Evolutionary conservation across 2,113 vertebrate species (phyloP).

Genomic region (Campylorhamphus procurvoides): DNA sequence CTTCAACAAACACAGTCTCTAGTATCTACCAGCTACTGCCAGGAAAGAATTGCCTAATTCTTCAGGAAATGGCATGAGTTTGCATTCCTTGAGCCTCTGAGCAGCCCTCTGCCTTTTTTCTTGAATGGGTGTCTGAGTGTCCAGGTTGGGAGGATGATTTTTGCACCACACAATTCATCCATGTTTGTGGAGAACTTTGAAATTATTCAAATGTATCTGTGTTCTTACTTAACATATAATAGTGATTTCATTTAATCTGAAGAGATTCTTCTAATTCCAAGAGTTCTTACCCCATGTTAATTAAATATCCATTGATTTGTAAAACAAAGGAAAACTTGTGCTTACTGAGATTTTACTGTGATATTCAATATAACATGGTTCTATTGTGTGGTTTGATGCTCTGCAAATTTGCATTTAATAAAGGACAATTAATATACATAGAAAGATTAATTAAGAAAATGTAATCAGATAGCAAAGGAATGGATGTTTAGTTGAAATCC

Average conservation of each 20-base stretch:
- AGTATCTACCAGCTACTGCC: background rate
- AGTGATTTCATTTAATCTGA: constrained; percentile 26
- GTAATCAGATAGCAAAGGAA: background rate
- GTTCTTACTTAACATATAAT: background rate
- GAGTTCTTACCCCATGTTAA: background rate
- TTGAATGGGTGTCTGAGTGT: background rate
- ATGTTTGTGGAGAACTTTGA: background rate
- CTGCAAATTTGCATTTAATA: constrained; percentile 36
- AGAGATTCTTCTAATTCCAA: background rate
- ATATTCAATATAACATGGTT: background rate
- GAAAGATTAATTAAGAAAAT: constrained; percentile 24
- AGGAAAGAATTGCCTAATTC: background rate
- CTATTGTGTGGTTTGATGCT: background rate
- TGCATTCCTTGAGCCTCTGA: background rate
- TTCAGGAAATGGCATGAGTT: background rate
- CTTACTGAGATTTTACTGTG: constrained; percentile 25
- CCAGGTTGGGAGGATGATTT: background rate
- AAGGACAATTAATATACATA: background rate
- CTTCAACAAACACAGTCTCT: background rate
- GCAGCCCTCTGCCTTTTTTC: background rate
- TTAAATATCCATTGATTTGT: constrained; percentile 41
- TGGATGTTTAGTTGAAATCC: background rate
- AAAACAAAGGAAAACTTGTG: constrained; percentile 10
- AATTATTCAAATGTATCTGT: background rate
- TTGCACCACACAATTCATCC: background rate